Evolutionary conservation across 2,113 vertebrate species (phyloP), one percentile per base, ranked within the genome.

Genomic region (Takifugu flavidus): DNA sequence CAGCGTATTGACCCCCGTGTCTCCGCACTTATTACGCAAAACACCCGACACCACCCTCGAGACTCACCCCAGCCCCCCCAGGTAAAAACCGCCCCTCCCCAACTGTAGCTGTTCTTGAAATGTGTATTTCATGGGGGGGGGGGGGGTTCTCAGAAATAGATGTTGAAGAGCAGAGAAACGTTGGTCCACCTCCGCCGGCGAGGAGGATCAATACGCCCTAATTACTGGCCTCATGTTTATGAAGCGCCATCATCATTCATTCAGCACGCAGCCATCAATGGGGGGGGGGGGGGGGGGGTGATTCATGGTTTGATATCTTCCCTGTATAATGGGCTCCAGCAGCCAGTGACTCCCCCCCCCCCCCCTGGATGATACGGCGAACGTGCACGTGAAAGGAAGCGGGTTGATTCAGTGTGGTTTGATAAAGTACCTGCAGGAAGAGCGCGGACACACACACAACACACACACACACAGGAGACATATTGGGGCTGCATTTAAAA

Each of bases 221-320:
- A 94, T 93, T 93, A 93, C 84, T 93, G 90, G 87, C 89, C 79
- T 83, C 86, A 86, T 92, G 92, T 94, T 94, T 95, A 94, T 94
- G 89, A 94, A 94, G 93, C 87, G 89, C 87, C 94, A 95, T 95
- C 93, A 95, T 94, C 92, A 84, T 87, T 93, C 91, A 95, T 96
- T 95, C 94, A 94, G 93, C 92, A 96, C 94, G 93, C 92, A 95
- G 91, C 72, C 75, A 53, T 89, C 85, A 59, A 67, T 25, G 59
- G 68, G 66, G 64, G 26, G 56, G 67, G 70, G 26, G 56, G 67
- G 70, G 62, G 80, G 75, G 70, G 70, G 88, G 94, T 93, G 93
- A 95, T 94, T 94, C 91, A 95, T 91, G 89, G 91, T 91, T 89
- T 92, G 92, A 90, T 92, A 89, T 92, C 89, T 89, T 89, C 89